phyloP scores from a whole-genome alignment of 2,797 vertebrate species.

The Coranthus polyacanthus region DNA sequence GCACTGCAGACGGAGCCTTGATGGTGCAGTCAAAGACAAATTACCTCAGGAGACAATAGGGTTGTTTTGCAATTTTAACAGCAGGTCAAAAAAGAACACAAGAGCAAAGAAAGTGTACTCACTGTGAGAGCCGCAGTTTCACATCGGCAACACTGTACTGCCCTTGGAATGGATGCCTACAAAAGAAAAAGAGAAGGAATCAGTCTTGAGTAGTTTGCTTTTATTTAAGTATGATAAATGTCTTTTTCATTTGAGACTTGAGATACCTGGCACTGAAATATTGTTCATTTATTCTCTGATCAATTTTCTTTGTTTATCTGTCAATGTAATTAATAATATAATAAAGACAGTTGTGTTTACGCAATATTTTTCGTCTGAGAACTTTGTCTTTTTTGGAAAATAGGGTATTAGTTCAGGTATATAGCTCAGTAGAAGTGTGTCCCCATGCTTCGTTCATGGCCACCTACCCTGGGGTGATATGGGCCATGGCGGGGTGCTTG shows the following conservation, averaged over 20 bases:
- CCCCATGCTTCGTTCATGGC: background rate
- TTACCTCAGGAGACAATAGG: background rate
- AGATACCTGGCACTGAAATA: no score
- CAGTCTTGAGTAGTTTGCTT: background rate
- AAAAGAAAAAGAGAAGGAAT: constrained; percentile 28
- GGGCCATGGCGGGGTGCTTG: constrained; percentile 91
- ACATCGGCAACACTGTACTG: constrained; percentile 96
- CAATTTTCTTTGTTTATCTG: background rate
- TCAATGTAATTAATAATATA: no score
- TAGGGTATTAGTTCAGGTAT: no score
- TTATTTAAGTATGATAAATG: background rate
- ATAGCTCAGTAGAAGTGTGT: background rate
- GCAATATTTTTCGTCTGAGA: no score
- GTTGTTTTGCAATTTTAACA: fast-evolving
- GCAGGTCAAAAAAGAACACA: background rate
- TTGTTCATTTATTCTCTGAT: background rate
- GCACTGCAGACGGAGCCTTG: background rate
- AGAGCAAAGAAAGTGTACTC: constrained; percentile 78
- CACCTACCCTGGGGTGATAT: constrained; percentile 92
- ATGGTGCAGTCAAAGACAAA: background rate
- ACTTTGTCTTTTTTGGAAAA: no score
- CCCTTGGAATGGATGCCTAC: constrained; percentile 96
- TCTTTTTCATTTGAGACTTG: no score
- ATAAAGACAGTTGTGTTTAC: no score
- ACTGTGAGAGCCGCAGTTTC: constrained; percentile 96